Conservation (phyloP, 2,113 vertebrate genomes). For the Hymenochirus boettgeri region DNA sequence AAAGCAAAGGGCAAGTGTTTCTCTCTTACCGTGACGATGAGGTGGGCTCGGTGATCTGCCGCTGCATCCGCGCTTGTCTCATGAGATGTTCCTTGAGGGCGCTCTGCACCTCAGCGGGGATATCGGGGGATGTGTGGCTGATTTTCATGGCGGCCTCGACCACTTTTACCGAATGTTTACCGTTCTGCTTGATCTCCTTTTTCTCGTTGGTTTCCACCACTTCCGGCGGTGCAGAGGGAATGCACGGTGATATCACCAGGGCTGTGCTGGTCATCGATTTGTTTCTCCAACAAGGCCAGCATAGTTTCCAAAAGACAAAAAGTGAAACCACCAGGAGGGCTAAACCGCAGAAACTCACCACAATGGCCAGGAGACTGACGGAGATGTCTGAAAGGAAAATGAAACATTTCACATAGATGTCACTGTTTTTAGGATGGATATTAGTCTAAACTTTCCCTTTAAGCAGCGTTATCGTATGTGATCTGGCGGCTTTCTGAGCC, state of each 20-base stretch:
- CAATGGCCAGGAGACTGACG: slow-evolving; percentile 92
- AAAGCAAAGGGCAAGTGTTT: too few relatives aligned
- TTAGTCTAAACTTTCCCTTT: too few relatives aligned
- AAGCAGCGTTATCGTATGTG: too few relatives aligned
- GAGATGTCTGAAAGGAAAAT: slow-evolving; percentile 80
- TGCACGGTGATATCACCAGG: slow-evolving; percentile 63
- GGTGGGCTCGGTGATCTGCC: slow-evolving; percentile 92
- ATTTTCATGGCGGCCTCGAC: slow-evolving; percentile 95
- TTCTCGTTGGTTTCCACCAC: slow-evolving; percentile 72
- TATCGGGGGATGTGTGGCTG: slow-evolving; percentile 97
- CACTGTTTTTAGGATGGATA: too few relatives aligned
- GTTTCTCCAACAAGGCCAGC: slow-evolving; percentile 94
- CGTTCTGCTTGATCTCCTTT: slow-evolving; percentile 78
- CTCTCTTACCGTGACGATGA: slow-evolving; percentile 93
- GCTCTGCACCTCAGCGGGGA: slow-evolving; percentile 91
- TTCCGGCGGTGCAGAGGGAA: slow-evolving; percentile 57
- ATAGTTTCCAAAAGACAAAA: slow-evolving; percentile 98
- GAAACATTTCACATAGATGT: too few relatives aligned
- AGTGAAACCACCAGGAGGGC: slow-evolving; percentile 91
- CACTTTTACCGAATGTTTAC: slow-evolving; percentile 67
- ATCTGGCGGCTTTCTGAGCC: too few relatives aligned
- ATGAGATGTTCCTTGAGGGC: slow-evolving; percentile 83
- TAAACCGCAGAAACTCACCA: slow-evolving; percentile 95
- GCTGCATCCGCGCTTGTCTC: slow-evolving; percentile 86
- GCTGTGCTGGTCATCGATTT: slow-evolving; percentile 71